These are phyloP conservation scores for Dicycla oo DNA, from an alignment of 2,888 invertebrate genomes.

Conservation along the genomic window DNA sequence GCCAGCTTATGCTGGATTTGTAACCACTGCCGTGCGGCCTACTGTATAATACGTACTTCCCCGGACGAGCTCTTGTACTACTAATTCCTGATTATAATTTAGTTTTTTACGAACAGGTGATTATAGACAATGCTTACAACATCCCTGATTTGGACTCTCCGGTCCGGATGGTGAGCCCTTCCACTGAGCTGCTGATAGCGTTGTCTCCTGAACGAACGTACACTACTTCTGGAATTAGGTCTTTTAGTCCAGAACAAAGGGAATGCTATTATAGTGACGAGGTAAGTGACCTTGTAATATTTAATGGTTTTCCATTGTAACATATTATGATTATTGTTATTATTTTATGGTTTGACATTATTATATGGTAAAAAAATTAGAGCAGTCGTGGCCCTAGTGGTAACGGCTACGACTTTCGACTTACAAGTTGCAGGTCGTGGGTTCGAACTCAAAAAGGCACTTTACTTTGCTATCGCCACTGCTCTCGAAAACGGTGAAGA, in stretches of 20 bases:
- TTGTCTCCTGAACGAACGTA: conserved; percentile 92
- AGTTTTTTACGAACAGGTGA: conserved; percentile 81
- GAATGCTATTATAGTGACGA: conserved; percentile 92
- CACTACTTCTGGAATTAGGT: conserved; percentile 88
- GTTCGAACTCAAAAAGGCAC: neutral
- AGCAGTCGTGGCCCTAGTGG: neutral
- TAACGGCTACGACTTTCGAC: neutral
- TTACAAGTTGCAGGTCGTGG: neutral
- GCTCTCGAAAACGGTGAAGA: neutral
- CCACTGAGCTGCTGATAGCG: conserved; percentile 91
- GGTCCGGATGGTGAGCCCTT: conserved; percentile 89
- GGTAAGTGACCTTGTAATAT: conserved; percentile 67
- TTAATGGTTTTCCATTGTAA: neutral
- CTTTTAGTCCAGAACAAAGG: conserved; percentile 85
- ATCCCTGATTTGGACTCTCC: conserved; percentile 92
- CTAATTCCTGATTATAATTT: neutral
- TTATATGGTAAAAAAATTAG: no score
- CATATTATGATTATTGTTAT: no score
- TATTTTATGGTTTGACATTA: no score
- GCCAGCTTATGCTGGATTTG: neutral
- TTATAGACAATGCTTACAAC: conserved; percentile 92
- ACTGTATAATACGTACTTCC: neutral
- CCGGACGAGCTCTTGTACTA: neutral
- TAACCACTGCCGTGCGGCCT: neutral
- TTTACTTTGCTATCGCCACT: neutral